Percentiles rank a stretch among this genome's conserved stretches.
phyloP scores from a whole-genome alignment of 2,113 vertebrate genomes.

The Dromas ardeola region DNA sequence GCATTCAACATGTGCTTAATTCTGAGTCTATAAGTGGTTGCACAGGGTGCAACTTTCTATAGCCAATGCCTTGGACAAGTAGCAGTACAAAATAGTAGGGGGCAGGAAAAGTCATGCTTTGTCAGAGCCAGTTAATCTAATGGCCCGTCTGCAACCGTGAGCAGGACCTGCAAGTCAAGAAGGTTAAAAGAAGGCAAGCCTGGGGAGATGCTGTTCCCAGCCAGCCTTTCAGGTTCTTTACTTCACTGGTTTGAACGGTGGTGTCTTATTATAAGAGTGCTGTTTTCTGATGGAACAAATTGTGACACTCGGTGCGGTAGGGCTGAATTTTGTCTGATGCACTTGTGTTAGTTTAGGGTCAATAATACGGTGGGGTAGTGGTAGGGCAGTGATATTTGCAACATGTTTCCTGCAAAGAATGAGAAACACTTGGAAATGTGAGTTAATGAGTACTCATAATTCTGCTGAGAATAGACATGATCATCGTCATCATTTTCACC shows the following conservation, averaged over 20 bases:
- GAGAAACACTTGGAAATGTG: neutral
- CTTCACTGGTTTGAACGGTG: neutral
- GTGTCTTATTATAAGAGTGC: neutral
- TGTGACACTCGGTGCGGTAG: neutral
- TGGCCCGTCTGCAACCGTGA: neutral
- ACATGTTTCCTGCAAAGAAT: neutral
- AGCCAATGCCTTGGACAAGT: neutral
- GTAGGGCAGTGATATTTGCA: neutral
- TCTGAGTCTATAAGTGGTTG: neutral
- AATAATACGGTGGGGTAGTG: neutral
- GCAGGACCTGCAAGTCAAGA: neutral
- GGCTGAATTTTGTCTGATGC: neutral
- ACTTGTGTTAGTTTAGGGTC: neutral
- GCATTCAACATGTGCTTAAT: neutral
- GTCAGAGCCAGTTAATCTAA: neutral
- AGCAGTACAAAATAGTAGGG: neutral
- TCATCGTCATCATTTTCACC: conserved; percentile 6
- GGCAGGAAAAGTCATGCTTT: neutral
- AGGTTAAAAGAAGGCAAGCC: neutral
- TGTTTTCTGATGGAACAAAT: neutral
- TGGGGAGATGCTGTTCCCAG: neutral
- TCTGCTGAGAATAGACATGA: neutral
- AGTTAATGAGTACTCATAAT: neutral
- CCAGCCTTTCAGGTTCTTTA: neutral
- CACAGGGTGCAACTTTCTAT: neutral